Evolutionary conservation across 2,797 vertebrate genomes (phyloP), one percentile per base, ranked within the genome.

Genomic region (Phrynocephalus vlangalii): DNA sequence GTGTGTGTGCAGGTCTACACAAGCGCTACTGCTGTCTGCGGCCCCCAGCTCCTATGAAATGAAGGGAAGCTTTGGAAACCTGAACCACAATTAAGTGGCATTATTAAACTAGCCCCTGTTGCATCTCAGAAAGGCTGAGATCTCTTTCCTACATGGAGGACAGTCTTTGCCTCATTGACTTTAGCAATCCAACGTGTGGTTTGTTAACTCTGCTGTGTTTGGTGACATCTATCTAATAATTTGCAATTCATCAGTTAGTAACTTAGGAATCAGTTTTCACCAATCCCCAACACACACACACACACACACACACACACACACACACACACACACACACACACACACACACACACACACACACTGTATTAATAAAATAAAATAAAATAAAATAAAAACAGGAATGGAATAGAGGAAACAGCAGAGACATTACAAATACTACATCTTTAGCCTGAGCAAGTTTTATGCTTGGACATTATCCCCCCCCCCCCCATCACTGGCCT

Each of bases 371-470:
- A 81, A 80, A 80, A 1, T 33, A 81, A 80, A 80, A 1, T 33
- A 13, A 68, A 60, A 24, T 56, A 5, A 38, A 87, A 38, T 30
- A 13, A 66, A 44, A 60, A 66, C 16, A 16, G 10, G 67, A 56
- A 3, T 3, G 73, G 26, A 80, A 84, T 73, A 91, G 87, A 88
- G 60, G 68, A 18, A 33, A 67, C 48, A 0, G 22, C 70, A 48
- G 67, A 82, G 82, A 88, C 87, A 82, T 70, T 67, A 83, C 75
- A 48, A 92, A 67, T 24, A 76, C 76, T 56, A 73, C 86, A 60
- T 89, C 71, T 68, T 28, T 68, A 82, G 89, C 73, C 82, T 83
- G 90, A 87, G 77, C 44, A 73, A 56, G 84, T 93, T 93, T 87
- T 87, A 66, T 68, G 66, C 6, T 63, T 87, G 88, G 82, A 75